Percentiles rank a stretch among this genome's conserved stretches.
Conservation (phyloP, 2,888 invertebrate genomes). For the Actias luna region DNA sequence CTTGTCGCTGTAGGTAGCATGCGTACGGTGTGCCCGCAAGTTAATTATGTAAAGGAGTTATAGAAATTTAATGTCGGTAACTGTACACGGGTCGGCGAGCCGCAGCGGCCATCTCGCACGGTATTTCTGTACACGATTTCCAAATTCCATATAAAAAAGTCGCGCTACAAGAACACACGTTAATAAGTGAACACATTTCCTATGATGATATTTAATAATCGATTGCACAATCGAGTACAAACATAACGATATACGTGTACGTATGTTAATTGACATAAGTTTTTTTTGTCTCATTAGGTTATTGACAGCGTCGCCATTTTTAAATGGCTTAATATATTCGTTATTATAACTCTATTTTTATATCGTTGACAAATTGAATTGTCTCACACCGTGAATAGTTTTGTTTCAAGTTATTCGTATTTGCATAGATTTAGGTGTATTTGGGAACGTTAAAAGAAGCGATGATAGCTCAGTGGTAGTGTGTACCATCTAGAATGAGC, state of each 20-base stretch:
- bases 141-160: conserved; percentile 30
- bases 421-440: too few relatives aligned
- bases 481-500: too few relatives aligned
- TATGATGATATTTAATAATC: background rate
- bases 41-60: conserved; percentile 28
- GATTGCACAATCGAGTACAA: background rate
- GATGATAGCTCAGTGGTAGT: too few relatives aligned
- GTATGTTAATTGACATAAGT: background rate
- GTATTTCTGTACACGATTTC: conserved; percentile 22
- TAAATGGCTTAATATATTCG: background rate
- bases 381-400: background rate
- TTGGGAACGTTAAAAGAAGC: too few relatives aligned
- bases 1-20: conserved; percentile 1
- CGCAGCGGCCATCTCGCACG: conserved; percentile 27
- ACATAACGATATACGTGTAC: background rate
- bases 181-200: conserved; percentile 6
- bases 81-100: conserved; percentile 27
- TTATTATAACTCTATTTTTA: background rate
- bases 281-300: background rate
- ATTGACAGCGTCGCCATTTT: background rate
- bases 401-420: too few relatives aligned
- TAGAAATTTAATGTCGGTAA: conserved; percentile 29
- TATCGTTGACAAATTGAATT: background rate
- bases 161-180: conserved; percentile 26
- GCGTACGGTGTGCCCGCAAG: conserved; percentile 5